Conservation (phyloP, 1,140 invertebrate genomes). For the Euura saliciscinereae region DNA sequence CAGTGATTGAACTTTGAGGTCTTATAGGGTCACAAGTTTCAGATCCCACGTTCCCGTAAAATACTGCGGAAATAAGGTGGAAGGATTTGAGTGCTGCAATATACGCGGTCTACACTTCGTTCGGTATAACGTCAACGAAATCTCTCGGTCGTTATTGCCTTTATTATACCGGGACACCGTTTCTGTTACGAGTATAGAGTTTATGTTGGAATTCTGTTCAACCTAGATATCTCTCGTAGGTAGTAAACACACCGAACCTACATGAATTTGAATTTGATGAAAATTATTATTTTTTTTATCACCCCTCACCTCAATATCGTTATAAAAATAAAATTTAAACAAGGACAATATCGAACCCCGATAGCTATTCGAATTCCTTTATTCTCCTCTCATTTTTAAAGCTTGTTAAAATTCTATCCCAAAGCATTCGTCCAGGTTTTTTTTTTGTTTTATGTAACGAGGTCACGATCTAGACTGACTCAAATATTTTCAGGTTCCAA, state of each 20-base stretch:
- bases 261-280: background rate
- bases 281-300: background rate
- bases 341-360: background rate
- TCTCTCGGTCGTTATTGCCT: background rate
- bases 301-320: background rate
- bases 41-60: too few species aligned
- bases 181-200: background rate
- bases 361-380: too few species aligned
- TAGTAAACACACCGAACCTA: background rate
- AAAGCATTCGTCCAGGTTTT: too few species aligned
- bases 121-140: background rate
- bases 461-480: too few species aligned
- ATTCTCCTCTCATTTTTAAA: too few species aligned
- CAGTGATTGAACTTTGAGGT: too few species aligned
- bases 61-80: too few species aligned
- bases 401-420: too few species aligned
- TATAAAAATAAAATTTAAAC: background rate
- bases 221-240: background rate
- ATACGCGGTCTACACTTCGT: background rate
- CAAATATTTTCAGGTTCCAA: too few species aligned
- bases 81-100: background rate
- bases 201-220: background rate
- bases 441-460: too few species aligned
- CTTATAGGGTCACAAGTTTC: too few species aligned
- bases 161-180: background rate